Conservation (phyloP, 1,140 invertebrate genomes). For the Lepidostoma basale region DNA sequence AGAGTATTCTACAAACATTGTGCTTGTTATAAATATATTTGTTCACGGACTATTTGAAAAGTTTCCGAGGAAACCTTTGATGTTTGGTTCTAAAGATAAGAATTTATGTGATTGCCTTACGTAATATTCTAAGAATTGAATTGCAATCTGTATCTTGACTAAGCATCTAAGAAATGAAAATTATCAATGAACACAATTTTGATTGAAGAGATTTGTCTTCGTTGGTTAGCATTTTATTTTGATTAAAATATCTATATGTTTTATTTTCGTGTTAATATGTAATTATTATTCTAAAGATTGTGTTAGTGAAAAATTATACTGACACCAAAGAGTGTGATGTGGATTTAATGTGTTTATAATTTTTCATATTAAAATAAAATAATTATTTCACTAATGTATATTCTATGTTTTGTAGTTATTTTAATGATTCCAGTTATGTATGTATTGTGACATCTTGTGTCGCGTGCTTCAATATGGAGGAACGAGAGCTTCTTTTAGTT, state of each 20-base stretch:
- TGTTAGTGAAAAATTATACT: slow-evolving; percentile 16
- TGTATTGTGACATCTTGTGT: too few relatives aligned
- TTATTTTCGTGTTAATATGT: slow-evolving; percentile 13
- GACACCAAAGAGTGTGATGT: background rate
- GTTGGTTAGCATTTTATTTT: slow-evolving; percentile 17
- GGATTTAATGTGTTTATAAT: background rate
- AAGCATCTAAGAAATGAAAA: too few relatives aligned
- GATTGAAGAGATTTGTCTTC: too few relatives aligned
- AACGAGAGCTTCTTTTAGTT: slow-evolving; percentile 2
- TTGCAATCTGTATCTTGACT: slow-evolving; percentile 13
- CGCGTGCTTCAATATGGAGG: too few relatives aligned
- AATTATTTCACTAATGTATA: slow-evolving; percentile 13
- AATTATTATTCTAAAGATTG: slow-evolving; percentile 4
- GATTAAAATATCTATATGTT: slow-evolving; percentile 1
- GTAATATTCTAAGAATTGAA: slow-evolving; percentile 29
- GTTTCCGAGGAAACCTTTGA: background rate
- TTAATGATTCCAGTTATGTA: background rate
- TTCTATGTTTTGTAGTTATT: background rate
- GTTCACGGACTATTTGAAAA: background rate
- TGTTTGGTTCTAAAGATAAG: slow-evolving; percentile 15
- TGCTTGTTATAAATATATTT: background rate
- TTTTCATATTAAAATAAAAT: slow-evolving; percentile 2
- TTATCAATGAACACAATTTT: too few relatives aligned
- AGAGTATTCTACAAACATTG: slow-evolving; percentile 1
- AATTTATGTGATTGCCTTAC: slow-evolving; percentile 21